Percentiles rank a stretch among this genome's conserved stretches.
phyloP scores from a whole-genome alignment of 2,113 vertebrate species.

The Mustelus asterias region DNA sequence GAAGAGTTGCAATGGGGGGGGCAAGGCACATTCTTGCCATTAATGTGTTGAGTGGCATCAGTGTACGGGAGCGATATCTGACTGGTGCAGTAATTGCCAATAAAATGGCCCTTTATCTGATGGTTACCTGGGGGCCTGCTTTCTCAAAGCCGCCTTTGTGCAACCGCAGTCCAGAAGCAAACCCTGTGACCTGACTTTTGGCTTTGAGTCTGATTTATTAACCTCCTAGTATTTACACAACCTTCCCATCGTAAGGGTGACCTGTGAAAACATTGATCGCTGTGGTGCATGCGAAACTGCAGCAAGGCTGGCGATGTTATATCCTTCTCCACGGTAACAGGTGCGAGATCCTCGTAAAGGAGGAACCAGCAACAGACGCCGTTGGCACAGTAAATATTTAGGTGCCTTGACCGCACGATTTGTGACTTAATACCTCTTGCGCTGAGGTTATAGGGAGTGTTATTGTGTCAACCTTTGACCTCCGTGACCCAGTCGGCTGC shows the following conservation, averaged over 20 bases:
- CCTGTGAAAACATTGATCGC: background rate
- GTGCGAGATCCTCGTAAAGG: background rate
- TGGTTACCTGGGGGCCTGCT: background rate
- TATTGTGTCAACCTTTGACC: background rate
- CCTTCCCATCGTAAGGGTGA: background rate
- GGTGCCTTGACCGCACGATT: background rate
- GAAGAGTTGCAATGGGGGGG: background rate
- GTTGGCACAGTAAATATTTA: background rate
- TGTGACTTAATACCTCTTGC: background rate
- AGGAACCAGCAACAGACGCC: background rate
- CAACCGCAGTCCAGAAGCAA: background rate
- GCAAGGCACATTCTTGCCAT: background rate
- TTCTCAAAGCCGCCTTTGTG: background rate
- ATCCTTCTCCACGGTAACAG: background rate
- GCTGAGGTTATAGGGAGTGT: background rate
- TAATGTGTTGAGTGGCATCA: no score
- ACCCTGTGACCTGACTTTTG: background rate
- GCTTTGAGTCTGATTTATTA: background rate
- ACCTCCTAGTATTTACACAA: background rate
- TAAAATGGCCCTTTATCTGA: background rate
- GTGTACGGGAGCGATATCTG: background rate
- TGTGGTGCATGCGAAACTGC: background rate
- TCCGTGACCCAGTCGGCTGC: background rate
- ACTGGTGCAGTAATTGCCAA: background rate
- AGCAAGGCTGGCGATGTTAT: accelerated